Evolutionary conservation across 2,888 invertebrate genomes (phyloP).

Genomic region (Heliconius cydno): DNA sequence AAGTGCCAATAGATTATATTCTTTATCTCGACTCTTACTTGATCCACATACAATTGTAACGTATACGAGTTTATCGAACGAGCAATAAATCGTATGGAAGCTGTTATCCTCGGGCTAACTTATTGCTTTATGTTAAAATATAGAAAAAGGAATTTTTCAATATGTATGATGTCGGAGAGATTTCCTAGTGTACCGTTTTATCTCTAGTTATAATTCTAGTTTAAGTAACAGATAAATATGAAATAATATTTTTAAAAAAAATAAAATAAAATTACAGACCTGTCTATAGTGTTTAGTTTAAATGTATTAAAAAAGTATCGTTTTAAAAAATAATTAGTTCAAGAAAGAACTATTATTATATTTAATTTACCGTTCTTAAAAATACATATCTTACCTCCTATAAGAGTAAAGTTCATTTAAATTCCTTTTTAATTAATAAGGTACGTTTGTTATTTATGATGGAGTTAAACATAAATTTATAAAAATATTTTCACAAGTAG

Average conservation of each 20-base stretch:
- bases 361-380: not conserved
- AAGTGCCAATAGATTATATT: not conserved
- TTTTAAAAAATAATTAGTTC: not conserved
- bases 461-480: not conserved
- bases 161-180: slow-evolving; percentile 1
- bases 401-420: too few species aligned
- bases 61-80: slow-evolving; percentile 32
- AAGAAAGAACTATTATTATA: not conserved
- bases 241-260: too few species aligned
- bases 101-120: slow-evolving; percentile 31
- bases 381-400: not conserved
- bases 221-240: too few species aligned
- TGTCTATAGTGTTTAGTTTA: too few species aligned
- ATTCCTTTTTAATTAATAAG: not conserved
- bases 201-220: too few species aligned
- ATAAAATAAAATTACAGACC: too few species aligned
- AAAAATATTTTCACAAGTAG: not conserved
- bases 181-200: slow-evolving; percentile 3
- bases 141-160: slow-evolving; percentile 17
- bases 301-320: too few species aligned
- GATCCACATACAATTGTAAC: not conserved
- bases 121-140: slow-evolving; percentile 29
- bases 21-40: not conserved
- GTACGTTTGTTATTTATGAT: slow-evolving; percentile 12
- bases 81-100: slow-evolving; percentile 41